These are phyloP conservation scores for Ophiodon elongatus DNA, from an alignment of 2,113 vertebrate genomes.

Conservation along the genomic window DNA sequence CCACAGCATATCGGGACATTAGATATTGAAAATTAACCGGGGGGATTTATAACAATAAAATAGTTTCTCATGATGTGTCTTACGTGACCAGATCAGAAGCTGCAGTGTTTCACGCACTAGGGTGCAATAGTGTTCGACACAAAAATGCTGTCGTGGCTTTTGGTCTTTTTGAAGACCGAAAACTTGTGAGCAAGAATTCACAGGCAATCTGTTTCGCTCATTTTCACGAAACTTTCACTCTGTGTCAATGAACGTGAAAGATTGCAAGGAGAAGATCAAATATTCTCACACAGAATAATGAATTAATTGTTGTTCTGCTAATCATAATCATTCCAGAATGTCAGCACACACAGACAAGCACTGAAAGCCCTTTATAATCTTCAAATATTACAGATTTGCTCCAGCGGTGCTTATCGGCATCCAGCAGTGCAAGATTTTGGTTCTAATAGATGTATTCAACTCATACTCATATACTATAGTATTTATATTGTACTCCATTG, in stretches of 20 bases:
- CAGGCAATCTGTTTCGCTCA: constrained; percentile 68
- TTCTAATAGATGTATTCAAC: not conserved
- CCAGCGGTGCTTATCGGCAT: constrained; percentile 1
- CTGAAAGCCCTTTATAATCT: not conserved
- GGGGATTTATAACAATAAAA: constrained; percentile 70
- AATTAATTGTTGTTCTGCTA: constrained; percentile 35
- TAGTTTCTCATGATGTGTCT: constrained; percentile 42
- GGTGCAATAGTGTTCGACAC: not conserved
- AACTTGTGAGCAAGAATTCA: constrained; percentile 67
- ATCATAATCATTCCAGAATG: constrained; percentile 9
- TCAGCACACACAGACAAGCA: not conserved
- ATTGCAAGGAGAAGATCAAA: constrained; percentile 48
- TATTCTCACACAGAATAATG: constrained; percentile 63
- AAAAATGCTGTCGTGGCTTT: not conserved
- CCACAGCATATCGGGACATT: constrained; percentile 72
- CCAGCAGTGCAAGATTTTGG: not conserved
- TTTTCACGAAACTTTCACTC: constrained; percentile 58
- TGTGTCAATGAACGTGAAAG: constrained; percentile 54
- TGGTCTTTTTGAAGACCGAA: constrained; percentile 19
- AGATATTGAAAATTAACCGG: constrained; percentile 76
- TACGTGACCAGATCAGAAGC: constrained; percentile 21
- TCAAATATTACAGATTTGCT: not conserved
- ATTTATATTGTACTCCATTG: constrained; percentile 12
- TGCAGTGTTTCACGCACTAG: not conserved
- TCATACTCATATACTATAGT: not conserved